A percentile compares a stretch with the other conserved stretches of the same genome.
phyloP scores from a whole-genome alignment of 2,888 invertebrate genomes.

The Pristionchus fissidentatus region DNA sequence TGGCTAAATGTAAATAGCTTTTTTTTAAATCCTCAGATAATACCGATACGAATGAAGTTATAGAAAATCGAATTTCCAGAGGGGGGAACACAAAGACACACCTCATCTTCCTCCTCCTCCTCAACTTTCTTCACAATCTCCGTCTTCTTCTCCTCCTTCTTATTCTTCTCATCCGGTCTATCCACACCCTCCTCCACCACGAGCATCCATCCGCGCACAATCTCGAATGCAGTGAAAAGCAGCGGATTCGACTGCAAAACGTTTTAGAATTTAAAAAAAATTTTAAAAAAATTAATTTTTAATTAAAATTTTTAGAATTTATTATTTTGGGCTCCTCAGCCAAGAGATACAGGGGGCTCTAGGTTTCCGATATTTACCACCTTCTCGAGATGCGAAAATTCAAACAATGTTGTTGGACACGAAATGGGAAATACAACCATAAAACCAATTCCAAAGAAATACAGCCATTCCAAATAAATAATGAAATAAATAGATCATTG shows the following conservation, averaged over 20 bases:
- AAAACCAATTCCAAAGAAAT: not conserved
- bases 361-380: not conserved
- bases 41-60: too few species aligned
- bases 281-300: not conserved
- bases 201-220: constrained; percentile 41
- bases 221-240: constrained; percentile 43
- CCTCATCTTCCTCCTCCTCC: not conserved
- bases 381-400: too few species aligned
- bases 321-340: not conserved
- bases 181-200: constrained; percentile 22
- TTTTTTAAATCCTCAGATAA: too few species aligned
- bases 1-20: too few species aligned
- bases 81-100: too few species aligned
- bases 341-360: not conserved
- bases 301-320: not conserved
- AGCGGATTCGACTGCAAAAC: constrained; percentile 45
- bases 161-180: not conserved
- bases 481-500: not conserved
- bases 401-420: too few species aligned
- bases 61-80: too few species aligned
- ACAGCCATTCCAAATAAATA: not conserved
- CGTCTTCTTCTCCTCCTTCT: constrained; percentile 3
- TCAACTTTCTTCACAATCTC: not conserved
- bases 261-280: not conserved
- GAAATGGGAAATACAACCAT: not conserved